Percentiles rank a stretch among this genome's conserved stretches.
phyloP scores from a whole-genome alignment of 2,797 vertebrate species.

The Falco columbarius region DNA sequence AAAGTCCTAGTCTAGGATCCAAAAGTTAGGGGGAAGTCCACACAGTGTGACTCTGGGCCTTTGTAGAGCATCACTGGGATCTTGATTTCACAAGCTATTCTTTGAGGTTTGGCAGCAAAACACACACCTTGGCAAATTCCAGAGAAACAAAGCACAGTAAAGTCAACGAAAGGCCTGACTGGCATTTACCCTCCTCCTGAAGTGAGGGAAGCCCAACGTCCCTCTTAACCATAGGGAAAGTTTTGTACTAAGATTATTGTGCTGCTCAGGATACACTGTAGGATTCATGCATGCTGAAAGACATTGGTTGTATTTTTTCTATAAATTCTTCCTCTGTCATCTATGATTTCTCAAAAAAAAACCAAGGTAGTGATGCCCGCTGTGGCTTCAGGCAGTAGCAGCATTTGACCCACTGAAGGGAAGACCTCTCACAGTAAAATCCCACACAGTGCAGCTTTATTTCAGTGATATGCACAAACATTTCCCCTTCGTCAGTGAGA shows the following conservation, averaged over 20 bases:
- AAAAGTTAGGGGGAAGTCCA: background rate
- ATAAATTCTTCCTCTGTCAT: background rate
- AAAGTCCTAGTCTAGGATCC: background rate
- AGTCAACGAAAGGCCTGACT: background rate
- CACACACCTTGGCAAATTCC: background rate
- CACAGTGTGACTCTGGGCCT: background rate
- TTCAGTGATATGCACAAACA: background rate
- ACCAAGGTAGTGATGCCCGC: background rate
- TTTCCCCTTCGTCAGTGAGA: background rate
- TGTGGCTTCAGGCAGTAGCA: background rate
- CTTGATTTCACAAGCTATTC: background rate
- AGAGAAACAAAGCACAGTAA: background rate
- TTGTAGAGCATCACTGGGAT: background rate
- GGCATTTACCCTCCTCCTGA: background rate
- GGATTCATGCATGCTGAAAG: background rate
- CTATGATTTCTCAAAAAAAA: background rate
- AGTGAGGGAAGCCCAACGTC: background rate
- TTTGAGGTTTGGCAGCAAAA: background rate
- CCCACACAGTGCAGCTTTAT: background rate
- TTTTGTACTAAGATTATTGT: background rate
- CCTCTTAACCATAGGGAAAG: background rate
- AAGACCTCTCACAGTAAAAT: background rate
- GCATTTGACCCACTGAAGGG: background rate
- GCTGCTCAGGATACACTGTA: background rate
- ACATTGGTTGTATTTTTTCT: background rate